Evolutionary conservation across 2,888 invertebrate genomes (phyloP), one percentile per base, ranked within the genome.

Genomic region (Parelbella ahira): DNA sequence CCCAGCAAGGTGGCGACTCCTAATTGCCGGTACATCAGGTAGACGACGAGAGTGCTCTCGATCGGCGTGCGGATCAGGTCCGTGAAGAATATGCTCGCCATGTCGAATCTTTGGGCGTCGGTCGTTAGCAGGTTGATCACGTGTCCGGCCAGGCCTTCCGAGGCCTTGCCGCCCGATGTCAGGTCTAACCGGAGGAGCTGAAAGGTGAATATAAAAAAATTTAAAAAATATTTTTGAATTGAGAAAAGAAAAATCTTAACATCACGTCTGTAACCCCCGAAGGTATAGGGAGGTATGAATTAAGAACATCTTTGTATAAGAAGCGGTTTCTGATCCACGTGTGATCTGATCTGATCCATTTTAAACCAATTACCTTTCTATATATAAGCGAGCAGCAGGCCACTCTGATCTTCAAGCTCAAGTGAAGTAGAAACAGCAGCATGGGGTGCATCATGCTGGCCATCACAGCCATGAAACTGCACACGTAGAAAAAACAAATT

Each of bases 51-150:
- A 0, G 92, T 63, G 8, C 94, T 93, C 73, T 96, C 93, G 0
- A 96, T 66, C 0, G 97, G 97, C 0, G 94, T 94, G 10, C 96
- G 86, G 89, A 96, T 93, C 2, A 97, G 75, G 62, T 94, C 96
- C 69, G 96, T 94, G 9, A 95, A 77, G 67, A 95, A 95, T 36
- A 95, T 81, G 9, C 93, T 89, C 4, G 93, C 93, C 76, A 94
- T 90, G 72, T 97, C 97, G 73, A 97, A 96, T 45, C 96, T 81
- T 51, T 92, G 93, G 0, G 96, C 95, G 72, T 97, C 97, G 41
- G 96, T 97, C 0, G 96, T 95, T 47, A 97, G 70, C 19, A 97
- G 72, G 77, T 94, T 92, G 34, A 95, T 36, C 90, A 94, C 78
- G 91, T 90, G 50, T 81, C 93, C 68, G 88, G 80, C 46, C 89